A percentile compares a stretch with the other conserved stretches of the same genome.
Conservation (phyloP, 1,140 invertebrate species). For the Tetramorium alpestre region DNA sequence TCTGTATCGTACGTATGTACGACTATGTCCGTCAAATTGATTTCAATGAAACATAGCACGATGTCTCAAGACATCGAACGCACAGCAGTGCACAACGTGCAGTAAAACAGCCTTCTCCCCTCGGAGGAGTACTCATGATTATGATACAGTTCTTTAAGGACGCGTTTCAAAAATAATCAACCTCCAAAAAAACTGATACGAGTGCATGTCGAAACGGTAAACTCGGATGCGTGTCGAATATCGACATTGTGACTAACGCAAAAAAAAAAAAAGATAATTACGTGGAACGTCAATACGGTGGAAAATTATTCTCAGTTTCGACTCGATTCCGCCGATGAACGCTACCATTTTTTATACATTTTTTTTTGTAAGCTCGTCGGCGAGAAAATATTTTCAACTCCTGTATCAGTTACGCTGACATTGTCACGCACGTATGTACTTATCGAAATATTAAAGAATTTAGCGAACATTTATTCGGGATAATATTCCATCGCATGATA, state of each 20-base stretch:
- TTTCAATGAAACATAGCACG: constrained; percentile 31
- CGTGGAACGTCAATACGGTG: neutral
- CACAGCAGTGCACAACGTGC: too few species aligned
- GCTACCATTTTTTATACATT: neutral
- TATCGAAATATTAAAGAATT: neutral
- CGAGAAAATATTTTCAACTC: neutral
- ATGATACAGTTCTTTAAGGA: constrained; percentile 10
- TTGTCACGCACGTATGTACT: neutral
- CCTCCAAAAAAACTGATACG: neutral
- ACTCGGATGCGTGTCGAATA: neutral
- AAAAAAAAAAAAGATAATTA: neutral
- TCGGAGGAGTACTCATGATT: neutral
- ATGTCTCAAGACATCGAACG: neutral
- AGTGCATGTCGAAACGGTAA: neutral
- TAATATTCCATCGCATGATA: neutral
- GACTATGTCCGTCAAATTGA: constrained; percentile 69
- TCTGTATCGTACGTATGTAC: neutral
- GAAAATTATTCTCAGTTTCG: neutral
- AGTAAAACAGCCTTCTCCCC: neutral
- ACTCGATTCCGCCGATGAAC: neutral
- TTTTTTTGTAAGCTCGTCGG: neutral
- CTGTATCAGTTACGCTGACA: neutral
- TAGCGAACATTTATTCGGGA: neutral
- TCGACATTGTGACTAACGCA: neutral
- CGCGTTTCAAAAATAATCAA: constrained; percentile 1